phyloP scores from a whole-genome alignment of 2,113 vertebrate species.

The Passer montanus region DNA sequence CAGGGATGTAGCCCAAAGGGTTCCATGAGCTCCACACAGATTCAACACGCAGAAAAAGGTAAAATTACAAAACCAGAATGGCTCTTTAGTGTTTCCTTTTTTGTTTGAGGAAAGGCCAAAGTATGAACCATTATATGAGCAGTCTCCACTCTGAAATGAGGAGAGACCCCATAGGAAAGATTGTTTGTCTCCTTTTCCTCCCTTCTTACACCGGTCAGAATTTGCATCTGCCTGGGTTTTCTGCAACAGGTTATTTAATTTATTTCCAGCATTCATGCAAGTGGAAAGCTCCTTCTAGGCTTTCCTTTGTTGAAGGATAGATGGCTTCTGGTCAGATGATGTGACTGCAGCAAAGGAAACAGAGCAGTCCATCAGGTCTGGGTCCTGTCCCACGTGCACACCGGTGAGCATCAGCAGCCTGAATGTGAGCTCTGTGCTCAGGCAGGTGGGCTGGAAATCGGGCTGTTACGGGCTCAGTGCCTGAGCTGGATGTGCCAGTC shows the following conservation, averaged over 20 bases:
- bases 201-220: background rate
- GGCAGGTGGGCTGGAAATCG: background rate
- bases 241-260: background rate
- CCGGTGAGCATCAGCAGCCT: background rate
- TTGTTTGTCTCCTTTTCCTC: background rate
- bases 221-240: background rate
- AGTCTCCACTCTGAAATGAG: background rate
- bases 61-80: background rate
- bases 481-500: background rate
- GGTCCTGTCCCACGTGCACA: background rate
- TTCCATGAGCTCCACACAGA: background rate
- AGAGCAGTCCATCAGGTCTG: background rate
- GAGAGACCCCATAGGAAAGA: background rate
- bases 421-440: background rate
- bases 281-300: background rate
- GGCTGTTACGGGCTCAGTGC: background rate
- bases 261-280: background rate
- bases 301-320: background rate
- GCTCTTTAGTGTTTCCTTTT: background rate
- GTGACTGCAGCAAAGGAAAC: background rate
- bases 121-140: background rate
- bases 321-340: background rate
- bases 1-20: background rate
- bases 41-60: background rate
- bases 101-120: background rate